Evolutionary conservation across 64 coral and sea anemone species (phyloP).

Genomic region (Trachythela sp.): DNA sequence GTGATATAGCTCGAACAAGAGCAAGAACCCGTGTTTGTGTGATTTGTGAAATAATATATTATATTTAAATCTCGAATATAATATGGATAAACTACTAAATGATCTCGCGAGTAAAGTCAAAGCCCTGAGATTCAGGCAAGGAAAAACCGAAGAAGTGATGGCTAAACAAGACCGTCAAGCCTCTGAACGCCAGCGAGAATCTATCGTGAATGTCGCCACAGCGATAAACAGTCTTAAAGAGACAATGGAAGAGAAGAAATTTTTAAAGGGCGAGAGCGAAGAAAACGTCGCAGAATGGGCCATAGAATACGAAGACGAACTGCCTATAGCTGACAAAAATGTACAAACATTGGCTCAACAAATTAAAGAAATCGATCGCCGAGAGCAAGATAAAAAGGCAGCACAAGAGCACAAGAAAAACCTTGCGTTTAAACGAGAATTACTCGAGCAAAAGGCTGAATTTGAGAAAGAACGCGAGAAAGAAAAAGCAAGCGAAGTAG

Average conservation of each 20-base stretch:
- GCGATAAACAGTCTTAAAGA: conserved; percentile 26
- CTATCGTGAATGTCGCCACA: background rate
- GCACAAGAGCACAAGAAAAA: background rate
- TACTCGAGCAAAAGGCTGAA: conserved; percentile 28
- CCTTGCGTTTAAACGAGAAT: conserved; percentile 17
- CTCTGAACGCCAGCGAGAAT: background rate
- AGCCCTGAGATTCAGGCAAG: conserved; percentile 18
- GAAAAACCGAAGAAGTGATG: conserved; percentile 38
- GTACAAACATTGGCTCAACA: background rate
- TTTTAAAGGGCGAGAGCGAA: conserved; percentile 45
- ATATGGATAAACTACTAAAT: conserved; percentile 28
- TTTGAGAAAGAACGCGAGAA: conserved; percentile 26
- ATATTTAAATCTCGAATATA: background rate
- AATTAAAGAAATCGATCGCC: conserved; percentile 17
- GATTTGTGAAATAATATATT: background rate
- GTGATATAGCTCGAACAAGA: background rate
- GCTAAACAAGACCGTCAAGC: conserved; percentile 36
- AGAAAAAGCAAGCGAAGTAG: conserved; percentile 5
- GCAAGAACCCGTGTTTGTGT: background rate
- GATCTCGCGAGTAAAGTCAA: conserved; percentile 35
- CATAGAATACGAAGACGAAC: conserved; percentile 7
- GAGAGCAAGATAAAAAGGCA: conserved; percentile 12
- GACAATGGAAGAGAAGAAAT: conserved; percentile 40
- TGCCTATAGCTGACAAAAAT: conserved; percentile 4
- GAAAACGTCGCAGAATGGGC: conserved; percentile 39